Percentiles rank a stretch among this genome's conserved stretches.
These are phyloP conservation scores for Zophobas morio DNA, from an alignment of 1,140 invertebrate species.

Conservation along the genomic window DNA sequence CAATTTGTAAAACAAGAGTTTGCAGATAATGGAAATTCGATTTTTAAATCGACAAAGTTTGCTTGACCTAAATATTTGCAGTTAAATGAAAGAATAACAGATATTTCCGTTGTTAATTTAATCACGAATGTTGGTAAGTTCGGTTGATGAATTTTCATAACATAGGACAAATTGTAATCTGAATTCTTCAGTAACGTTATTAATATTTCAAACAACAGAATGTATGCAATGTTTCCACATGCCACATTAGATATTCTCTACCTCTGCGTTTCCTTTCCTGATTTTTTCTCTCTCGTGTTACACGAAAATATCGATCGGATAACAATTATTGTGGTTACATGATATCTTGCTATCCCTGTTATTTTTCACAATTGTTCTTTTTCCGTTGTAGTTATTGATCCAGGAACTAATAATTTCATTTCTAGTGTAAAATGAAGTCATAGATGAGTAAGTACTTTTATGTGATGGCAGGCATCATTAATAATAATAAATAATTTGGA, in stretches of 20 bases:
- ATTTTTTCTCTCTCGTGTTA: background rate
- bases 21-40: too few relatives aligned
- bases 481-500: constrained; percentile 37
- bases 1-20: too few relatives aligned
- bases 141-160: too few relatives aligned
- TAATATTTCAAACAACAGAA: too few relatives aligned
- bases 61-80: too few relatives aligned
- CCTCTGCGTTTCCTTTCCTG: background rate
- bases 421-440: constrained; percentile 17
- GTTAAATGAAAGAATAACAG: too few relatives aligned
- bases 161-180: too few relatives aligned
- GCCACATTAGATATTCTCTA: background rate
- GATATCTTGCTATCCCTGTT: constrained; percentile 9
- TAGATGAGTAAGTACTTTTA: constrained; percentile 14
- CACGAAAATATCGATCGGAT: constrained; percentile 13
- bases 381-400: background rate
- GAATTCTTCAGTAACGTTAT: too few relatives aligned
- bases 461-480: constrained; percentile 38
- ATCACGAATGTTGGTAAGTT: too few relatives aligned
- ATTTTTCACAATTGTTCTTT: constrained; percentile 18
- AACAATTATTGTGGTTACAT: constrained; percentile 21
- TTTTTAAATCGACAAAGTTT: too few relatives aligned
- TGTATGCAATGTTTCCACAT: too few relatives aligned
- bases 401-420: constrained; percentile 24
- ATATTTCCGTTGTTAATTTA: too few relatives aligned